Evolutionary conservation across 2,797 vertebrate genomes (phyloP).

Genomic region (Diceros bicornis): DNA sequence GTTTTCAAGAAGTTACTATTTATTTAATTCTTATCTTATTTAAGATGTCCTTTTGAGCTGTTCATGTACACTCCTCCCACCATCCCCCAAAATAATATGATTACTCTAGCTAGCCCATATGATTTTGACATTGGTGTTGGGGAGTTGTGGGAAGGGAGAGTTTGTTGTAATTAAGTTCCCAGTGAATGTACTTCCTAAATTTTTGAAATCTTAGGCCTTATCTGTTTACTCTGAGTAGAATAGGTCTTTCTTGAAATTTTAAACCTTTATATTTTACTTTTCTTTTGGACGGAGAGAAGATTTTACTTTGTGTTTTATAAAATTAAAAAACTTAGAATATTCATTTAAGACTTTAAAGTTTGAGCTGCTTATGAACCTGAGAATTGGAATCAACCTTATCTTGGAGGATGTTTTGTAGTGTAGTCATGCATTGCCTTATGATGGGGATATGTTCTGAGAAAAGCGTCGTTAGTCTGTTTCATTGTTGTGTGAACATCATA

Average conservation of each 20-base stretch:
- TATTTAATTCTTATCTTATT: neutral
- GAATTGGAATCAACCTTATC: neutral
- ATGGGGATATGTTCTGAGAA: no score
- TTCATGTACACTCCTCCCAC: neutral
- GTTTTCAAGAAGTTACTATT: slow-evolving; percentile 32
- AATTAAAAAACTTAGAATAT: neutral
- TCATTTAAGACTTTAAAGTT: slow-evolving; percentile 40
- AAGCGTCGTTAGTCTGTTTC: no score
- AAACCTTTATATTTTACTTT: slow-evolving; percentile 61
- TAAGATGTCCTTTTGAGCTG: neutral
- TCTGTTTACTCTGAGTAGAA: slow-evolving; percentile 25
- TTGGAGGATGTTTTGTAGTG: neutral
- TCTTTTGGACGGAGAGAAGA: slow-evolving; percentile 21
- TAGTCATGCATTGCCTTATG: no score
- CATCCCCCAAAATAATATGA: neutral
- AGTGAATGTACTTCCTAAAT: slow-evolving; percentile 47
- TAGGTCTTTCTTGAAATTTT: slow-evolving; percentile 39
- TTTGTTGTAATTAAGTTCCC: slow-evolving; percentile 8
- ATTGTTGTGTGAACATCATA: no score
- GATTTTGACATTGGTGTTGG: neutral
- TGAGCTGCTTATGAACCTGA: neutral
- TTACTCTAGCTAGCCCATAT: neutral
- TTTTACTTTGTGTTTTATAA: slow-evolving; percentile 54
- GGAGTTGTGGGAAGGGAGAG: neutral
- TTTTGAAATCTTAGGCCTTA: slow-evolving; percentile 31